A percentile compares a stretch with the other conserved stretches of the same genome.
These are phyloP conservation scores for Pseudomyrmex gracilis DNA, from an alignment of 1,140 invertebrate species.

Conservation along the genomic window DNA sequence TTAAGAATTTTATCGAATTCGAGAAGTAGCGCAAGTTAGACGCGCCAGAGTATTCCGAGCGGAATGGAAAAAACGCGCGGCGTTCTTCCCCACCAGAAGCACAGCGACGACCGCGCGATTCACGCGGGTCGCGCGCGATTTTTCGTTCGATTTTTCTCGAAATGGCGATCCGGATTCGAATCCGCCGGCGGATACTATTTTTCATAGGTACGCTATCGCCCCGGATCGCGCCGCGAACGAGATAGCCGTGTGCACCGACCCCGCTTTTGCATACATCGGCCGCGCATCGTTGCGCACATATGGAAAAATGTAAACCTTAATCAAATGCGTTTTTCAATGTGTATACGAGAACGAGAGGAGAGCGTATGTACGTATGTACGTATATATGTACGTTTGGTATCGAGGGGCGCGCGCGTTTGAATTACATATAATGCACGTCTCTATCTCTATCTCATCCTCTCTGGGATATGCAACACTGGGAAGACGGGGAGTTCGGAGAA, in stretches of 20 bases:
- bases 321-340: constrained; percentile 50
- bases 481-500: too few species aligned
- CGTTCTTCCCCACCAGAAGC: too few species aligned
- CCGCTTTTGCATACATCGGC: constrained; percentile 18
- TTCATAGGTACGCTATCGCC: constrained; percentile 57
- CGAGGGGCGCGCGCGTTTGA: not conserved
- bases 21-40: too few species aligned
- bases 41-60: too few species aligned
- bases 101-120: too few species aligned
- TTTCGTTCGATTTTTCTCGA: constrained; percentile 55
- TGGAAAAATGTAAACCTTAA: constrained; percentile 33
- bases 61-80: too few species aligned
- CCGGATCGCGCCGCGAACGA: not conserved
- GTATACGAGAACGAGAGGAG: too few species aligned
- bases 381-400: not conserved
- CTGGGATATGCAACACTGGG: too few species aligned
- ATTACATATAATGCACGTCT: constrained; percentile 9
- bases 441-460: too few species aligned
- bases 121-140: constrained; percentile 27
- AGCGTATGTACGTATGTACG: too few species aligned
- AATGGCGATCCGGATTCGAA: constrained; percentile 56
- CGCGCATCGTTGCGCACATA: constrained; percentile 5
- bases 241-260: constrained; percentile 10
- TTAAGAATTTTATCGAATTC: too few species aligned
- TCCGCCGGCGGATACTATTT: constrained; percentile 55